Percentiles rank a stretch among this genome's conserved stretches.
phyloP scores from a whole-genome alignment of 2,888 invertebrate species.

The Monochamus alternatus region DNA sequence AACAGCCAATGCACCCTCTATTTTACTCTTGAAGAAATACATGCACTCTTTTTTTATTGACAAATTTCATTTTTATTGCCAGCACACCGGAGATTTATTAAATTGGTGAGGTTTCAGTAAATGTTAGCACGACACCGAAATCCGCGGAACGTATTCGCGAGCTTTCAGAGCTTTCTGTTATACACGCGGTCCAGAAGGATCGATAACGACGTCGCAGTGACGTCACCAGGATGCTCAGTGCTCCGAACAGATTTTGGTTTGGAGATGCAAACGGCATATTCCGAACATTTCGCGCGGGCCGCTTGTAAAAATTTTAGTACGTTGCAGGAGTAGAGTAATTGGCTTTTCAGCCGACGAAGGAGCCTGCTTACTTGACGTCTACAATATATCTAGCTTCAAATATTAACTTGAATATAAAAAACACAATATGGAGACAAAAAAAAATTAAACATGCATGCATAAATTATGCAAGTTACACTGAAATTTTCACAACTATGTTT shows the following conservation, averaged over 20 bases:
- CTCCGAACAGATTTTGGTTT: conserved; percentile 23
- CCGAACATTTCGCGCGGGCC: conserved; percentile 26
- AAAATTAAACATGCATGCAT: no score
- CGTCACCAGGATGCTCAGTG: conserved; percentile 61
- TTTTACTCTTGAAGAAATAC: conserved; percentile 45
- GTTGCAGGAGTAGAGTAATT: conserved; percentile 6
- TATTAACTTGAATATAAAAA: no score
- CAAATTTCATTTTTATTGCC: conserved; percentile 41
- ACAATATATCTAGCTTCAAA: no score
- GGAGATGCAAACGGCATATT: conserved; percentile 30
- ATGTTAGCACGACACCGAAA: conserved; percentile 51
- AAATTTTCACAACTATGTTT: no score
- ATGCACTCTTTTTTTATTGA: conserved; percentile 43
- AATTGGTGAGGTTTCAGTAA: conserved; percentile 20
- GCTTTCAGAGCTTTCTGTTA: conserved; percentile 63
- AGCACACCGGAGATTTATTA: conserved; percentile 27
- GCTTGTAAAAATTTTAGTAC: conserved; percentile 32
- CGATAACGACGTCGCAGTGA: conserved; percentile 71
- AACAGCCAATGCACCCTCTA: conserved; percentile 32
- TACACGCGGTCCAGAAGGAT: conserved; percentile 68
- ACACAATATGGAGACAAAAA: no score
- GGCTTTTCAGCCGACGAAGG: no score
- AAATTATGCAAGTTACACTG: no score
- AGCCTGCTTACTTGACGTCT: no score
- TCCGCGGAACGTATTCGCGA: conserved; percentile 55